These are phyloP conservation scores for Trichoplax adhaerens DNA, from an alignment of 37 sponge, comb jelly and placozoan species.

Conservation along the genomic window DNA sequence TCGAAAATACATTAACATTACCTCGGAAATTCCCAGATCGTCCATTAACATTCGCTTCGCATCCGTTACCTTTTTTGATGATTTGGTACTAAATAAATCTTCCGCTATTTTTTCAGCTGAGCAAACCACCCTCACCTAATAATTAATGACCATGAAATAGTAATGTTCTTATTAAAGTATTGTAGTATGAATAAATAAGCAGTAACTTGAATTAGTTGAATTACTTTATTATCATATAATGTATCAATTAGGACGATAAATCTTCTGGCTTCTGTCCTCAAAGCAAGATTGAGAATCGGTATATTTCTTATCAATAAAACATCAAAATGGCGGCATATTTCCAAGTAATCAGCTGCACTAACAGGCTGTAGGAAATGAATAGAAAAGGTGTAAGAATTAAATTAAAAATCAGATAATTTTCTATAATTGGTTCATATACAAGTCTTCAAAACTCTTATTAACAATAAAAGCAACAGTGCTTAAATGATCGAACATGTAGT, in stretches of 20 bases:
- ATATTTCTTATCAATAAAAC: constrained; percentile 42
- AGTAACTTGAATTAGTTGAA: constrained; percentile 9
- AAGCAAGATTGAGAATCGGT: constrained; percentile 38
- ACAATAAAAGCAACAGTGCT: too few relatives aligned
- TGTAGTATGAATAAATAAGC: too few relatives aligned
- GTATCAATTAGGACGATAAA: constrained; percentile 70
- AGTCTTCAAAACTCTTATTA: too few relatives aligned
- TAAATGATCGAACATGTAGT: too few relatives aligned
- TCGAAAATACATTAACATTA: neutral
- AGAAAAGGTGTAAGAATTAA: too few relatives aligned
- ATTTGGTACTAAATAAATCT: constrained; percentile 18
- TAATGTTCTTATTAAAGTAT: too few relatives aligned
- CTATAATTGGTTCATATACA: too few relatives aligned
- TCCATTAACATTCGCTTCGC: constrained; percentile 21
- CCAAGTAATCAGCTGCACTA: constrained; percentile 65
- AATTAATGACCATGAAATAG: neutral
- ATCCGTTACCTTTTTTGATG: constrained; percentile 5
- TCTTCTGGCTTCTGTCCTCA: constrained; percentile 37
- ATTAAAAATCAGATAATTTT: too few relatives aligned
- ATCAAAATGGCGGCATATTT: constrained; percentile 31
- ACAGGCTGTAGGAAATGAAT: constrained; percentile 18
- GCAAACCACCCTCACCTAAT: constrained; percentile 38
- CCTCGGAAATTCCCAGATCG: constrained; percentile 34
- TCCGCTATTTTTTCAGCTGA: constrained; percentile 30
- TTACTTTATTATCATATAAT: constrained; percentile 53